Percentiles rank a stretch among this genome's conserved stretches.
These are phyloP conservation scores for Machaerirhynchus nigripectus DNA, from an alignment of 2,113 vertebrate genomes.

Conservation along the genomic window DNA sequence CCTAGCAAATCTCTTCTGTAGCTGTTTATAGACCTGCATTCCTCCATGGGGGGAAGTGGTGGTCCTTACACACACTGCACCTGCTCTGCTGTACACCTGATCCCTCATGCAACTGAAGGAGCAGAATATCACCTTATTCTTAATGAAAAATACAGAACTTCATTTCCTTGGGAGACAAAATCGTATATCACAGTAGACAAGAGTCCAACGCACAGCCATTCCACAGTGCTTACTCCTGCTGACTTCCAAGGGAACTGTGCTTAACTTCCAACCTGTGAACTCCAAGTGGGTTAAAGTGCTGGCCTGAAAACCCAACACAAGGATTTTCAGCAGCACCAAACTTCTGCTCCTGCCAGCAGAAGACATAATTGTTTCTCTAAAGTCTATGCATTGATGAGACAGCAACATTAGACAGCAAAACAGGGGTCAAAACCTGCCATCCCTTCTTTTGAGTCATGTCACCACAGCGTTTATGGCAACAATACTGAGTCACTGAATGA, in stretches of 20 bases:
- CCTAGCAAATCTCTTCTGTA: conserved; percentile 31
- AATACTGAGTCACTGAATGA: not conserved
- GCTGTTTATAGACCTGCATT: conserved; percentile 52
- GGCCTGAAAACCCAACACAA: not conserved
- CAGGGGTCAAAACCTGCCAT: not conserved
- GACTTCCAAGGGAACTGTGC: not conserved
- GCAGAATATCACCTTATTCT: conserved; percentile 46
- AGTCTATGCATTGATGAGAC: not conserved
- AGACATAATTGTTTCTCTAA: not conserved
- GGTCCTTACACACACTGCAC: conserved; percentile 23
- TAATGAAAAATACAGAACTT: conserved; percentile 68
- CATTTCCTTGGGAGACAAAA: conserved; percentile 64
- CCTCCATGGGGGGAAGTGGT: conserved; percentile 25
- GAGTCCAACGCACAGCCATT: not conserved
- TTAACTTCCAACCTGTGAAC: not conserved
- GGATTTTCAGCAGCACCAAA: not conserved
- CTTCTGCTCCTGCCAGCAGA: not conserved
- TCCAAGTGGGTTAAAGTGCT: not conserved
- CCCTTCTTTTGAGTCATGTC: not conserved
- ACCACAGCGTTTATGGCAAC: not conserved
- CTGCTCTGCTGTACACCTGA: conserved; percentile 63
- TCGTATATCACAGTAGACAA: conserved; percentile 39
- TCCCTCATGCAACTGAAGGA: conserved; percentile 30
- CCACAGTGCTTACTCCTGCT: not conserved
- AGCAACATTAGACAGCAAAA: not conserved